A percentile compares a stretch with the other conserved stretches of the same genome.
Evolutionary conservation across 2,113 vertebrate genomes (phyloP).

Genomic region (Corapipo altera): DNA sequence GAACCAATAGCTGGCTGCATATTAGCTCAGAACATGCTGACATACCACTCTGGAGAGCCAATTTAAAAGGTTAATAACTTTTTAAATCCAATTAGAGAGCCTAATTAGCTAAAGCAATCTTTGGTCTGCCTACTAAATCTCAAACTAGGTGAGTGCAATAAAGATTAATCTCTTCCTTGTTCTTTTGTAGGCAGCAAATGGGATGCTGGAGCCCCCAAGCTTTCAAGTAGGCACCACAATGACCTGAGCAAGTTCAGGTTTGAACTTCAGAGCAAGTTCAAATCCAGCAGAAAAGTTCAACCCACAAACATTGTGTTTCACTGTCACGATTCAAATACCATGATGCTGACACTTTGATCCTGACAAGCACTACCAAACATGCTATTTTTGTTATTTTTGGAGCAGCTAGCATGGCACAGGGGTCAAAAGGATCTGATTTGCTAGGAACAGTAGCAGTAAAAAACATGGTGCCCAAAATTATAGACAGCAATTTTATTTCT

Average conservation of each 20-base stretch:
- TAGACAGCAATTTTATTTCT: not conserved
- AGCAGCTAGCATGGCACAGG: accelerated
- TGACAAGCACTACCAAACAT: not conserved
- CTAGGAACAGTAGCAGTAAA: not conserved
- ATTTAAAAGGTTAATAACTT: constrained; percentile 52
- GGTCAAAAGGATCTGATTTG: not conserved
- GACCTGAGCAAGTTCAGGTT: not conserved
- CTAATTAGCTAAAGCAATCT: constrained; percentile 52
- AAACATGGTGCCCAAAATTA: not conserved
- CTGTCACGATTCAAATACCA: accelerated
- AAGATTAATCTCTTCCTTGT: not conserved
- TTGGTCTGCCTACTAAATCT: constrained; percentile 24
- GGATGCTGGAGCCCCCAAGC: not conserved
- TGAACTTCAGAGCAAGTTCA: not conserved
- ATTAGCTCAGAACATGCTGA: constrained; percentile 2
- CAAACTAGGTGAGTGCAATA: not conserved
- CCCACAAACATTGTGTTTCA: not conserved
- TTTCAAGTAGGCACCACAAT: accelerated
- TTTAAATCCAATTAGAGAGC: constrained; percentile 27
- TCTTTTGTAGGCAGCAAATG: not conserved
- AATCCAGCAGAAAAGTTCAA: not conserved
- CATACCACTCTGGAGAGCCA: not conserved
- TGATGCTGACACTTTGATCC: not conserved
- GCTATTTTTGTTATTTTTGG: not conserved
- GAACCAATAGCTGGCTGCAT: not conserved